phyloP scores from a whole-genome alignment of 2,113 vertebrate species.

The Polypterus bichir region DNA sequence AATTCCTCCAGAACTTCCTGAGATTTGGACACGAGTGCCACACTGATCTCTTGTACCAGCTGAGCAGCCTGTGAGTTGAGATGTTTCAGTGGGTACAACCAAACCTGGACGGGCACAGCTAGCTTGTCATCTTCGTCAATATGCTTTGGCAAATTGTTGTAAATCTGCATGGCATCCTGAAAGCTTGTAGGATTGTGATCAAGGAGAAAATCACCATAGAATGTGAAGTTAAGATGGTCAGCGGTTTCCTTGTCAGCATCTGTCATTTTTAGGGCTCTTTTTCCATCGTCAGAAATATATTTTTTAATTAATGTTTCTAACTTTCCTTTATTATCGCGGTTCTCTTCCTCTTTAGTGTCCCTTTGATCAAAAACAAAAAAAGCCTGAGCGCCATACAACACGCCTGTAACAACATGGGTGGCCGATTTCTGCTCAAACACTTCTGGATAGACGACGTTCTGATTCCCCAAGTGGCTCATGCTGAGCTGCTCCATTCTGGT shows the following conservation, averaged over 20 bases:
- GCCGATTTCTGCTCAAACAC: too few relatives aligned
- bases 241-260: not conserved
- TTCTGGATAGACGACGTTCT: too few relatives aligned
- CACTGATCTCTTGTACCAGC: slow-evolving; percentile 22
- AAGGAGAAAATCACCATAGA: slow-evolving; percentile 10
- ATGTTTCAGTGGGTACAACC: slow-evolving; percentile 17
- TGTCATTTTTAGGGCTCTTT: not conserved
- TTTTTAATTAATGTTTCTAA: too few relatives aligned
- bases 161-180: not conserved
- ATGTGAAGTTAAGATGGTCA: slow-evolving; percentile 5
- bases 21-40: slow-evolving; percentile 13
- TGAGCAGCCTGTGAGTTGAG: slow-evolving; percentile 20
- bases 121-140: slow-evolving; percentile 9
- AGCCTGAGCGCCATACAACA: too few relatives aligned
- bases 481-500: too few relatives aligned
- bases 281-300: not conserved
- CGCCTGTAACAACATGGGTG: too few relatives aligned
- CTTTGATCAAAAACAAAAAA: too few relatives aligned
- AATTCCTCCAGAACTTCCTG: slow-evolving; percentile 18
- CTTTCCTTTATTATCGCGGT: too few relatives aligned
- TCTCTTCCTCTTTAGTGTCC: too few relatives aligned
- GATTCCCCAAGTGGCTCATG: too few relatives aligned
- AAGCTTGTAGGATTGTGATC: not conserved
- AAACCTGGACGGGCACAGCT: slow-evolving; percentile 15
- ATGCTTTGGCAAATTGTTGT: not conserved